Conservation (phyloP, 2,888 invertebrate genomes). For the Phalera bucephala region DNA sequence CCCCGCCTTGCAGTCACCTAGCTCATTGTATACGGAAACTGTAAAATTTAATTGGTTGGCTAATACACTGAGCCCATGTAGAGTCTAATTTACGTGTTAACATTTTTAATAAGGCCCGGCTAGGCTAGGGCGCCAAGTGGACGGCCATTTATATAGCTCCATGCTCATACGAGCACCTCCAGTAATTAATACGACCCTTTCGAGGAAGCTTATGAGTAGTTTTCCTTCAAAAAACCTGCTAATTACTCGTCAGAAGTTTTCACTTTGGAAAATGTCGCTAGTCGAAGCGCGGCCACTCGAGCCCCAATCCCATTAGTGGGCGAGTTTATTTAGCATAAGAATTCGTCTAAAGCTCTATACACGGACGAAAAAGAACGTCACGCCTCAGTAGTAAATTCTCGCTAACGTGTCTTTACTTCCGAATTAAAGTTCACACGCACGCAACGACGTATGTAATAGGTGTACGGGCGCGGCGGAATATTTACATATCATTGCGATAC, state of each 20-base stretch:
- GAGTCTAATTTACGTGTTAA: slow-evolving; percentile 81
- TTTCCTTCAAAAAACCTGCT: slow-evolving; percentile 77
- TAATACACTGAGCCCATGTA: slow-evolving; percentile 67
- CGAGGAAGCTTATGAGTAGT: slow-evolving; percentile 82
- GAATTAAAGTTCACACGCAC: slow-evolving; percentile 75
- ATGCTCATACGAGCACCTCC: slow-evolving; percentile 71
- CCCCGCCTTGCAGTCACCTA: slow-evolving; percentile 52
- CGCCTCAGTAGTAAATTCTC: slow-evolving; percentile 67
- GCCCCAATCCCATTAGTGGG: slow-evolving; percentile 48
- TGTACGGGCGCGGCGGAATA: slow-evolving; percentile 68
- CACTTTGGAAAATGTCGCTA: slow-evolving; percentile 33
- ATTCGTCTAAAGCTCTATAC: slow-evolving; percentile 45
- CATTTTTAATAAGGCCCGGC: slow-evolving; percentile 80
- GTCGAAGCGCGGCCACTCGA: slow-evolving; percentile 41
- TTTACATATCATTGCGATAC: slow-evolving; percentile 83
- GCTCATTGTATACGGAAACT: slow-evolving; percentile 61
- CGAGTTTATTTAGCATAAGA: slow-evolving; percentile 54
- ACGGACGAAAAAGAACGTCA: slow-evolving; percentile 54
- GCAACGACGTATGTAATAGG: slow-evolving; percentile 65
- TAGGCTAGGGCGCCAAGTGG: slow-evolving; percentile 78
- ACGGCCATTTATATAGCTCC: slow-evolving; percentile 72
- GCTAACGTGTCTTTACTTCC: slow-evolving; percentile 72
- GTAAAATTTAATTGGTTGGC: slow-evolving; percentile 79
- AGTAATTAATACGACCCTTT: slow-evolving; percentile 79
- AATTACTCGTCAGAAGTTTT: slow-evolving; percentile 71